Base-by-base conservation (phyloP, 1,140 invertebrate species). In the Ceratosolen solmsi region DNA sequence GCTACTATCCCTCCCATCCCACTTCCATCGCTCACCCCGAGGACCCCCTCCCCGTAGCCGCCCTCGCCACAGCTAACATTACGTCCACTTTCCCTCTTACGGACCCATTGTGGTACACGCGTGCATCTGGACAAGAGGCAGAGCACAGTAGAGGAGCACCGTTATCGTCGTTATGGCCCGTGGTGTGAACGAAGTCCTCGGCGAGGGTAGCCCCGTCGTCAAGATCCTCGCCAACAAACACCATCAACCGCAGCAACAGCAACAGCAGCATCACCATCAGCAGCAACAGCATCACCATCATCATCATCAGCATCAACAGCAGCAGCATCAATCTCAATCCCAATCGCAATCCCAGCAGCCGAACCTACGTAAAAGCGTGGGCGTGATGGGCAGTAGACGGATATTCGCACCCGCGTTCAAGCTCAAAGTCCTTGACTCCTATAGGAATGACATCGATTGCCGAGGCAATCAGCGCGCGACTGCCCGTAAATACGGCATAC, bases 391-490 rank as follows among this genome's bases (percentile, higher is more conserved):
- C 51, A 96, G 95, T 72, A 92, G 96, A 68, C 93, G 96, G 38
- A 97, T 96, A 87, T 97, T 97, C 86, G 94, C 96, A 85, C 95
- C 95, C 83, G 94, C 96, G 86, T 97, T 97, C 89, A 97, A 96
- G 89, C 92, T 96, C 71, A 95, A 95, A 92, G 96, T 97, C 82
- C 92, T 97, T 79, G 95, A 96, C 87, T 96, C 96, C 30, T 97
- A 96, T 88, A 92, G 96, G 70, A 93, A 94, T 83, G 96, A 97
- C 88, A 93, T 94, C 41, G 96, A 97, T 87, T 97, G 96, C 89
- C 94, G 95, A 85, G 96, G 96, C 15, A 97, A 97, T 89, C 96
- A 97, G 87, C 92, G 96, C 22, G 95, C 96, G 0, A 97, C 96
- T 1, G 96, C 96, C 8, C 93, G 96, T 81, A 97, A 97, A 89